Evolutionary conservation across 2,113 vertebrate species (phyloP), one percentile per base, ranked within the genome.

Genomic region (Eupsittula cactorum): DNA sequence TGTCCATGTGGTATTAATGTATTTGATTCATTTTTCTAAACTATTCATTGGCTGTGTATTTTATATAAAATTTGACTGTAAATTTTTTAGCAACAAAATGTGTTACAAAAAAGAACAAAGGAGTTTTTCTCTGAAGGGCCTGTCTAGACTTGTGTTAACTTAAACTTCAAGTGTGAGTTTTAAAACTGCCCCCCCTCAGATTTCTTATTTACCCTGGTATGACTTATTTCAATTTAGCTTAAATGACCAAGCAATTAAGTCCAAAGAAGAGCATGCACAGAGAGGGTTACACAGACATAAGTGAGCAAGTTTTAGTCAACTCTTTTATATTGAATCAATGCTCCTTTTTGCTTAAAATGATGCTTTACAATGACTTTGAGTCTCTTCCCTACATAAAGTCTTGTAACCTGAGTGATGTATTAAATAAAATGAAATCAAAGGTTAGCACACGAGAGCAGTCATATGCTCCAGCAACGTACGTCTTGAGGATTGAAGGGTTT

Each of bases 401-500:
- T 84, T 73, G 76, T 78, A 86, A 90, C 46, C 39, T 20, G 4
- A 83, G 49, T 62, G 88, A 86, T 75, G 71, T 84, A 70, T 95
- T 92, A 88, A 93, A 93, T 93, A 85, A 95, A 84, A 59, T 14
- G 11, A 93, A 95, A 97, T 94, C 93, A 94, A 91, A 96, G 90
- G 86, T 95, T 94, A 90, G 67, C 17, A 3, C 28, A 13, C 33
- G 75, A 87, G 70, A 90, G 80, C 81, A 95, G 93, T 90, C 76
- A 44, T 55, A 88, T 53, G 64, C 65, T 90, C 44, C 75, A 83
- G 59, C 20, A 9, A 23, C 2, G 3, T 53, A 69, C n/a, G 13
- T 94, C 91, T 95, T 69, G 89, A 74, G 82, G 74, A 94, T 62
- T 94, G 95, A 94, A 93, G 82, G 84, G 91, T 96, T 96, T 95